These are phyloP conservation scores for Bufotes viridis DNA, from an alignment of 2,797 vertebrate species.

Conservation along the genomic window DNA sequence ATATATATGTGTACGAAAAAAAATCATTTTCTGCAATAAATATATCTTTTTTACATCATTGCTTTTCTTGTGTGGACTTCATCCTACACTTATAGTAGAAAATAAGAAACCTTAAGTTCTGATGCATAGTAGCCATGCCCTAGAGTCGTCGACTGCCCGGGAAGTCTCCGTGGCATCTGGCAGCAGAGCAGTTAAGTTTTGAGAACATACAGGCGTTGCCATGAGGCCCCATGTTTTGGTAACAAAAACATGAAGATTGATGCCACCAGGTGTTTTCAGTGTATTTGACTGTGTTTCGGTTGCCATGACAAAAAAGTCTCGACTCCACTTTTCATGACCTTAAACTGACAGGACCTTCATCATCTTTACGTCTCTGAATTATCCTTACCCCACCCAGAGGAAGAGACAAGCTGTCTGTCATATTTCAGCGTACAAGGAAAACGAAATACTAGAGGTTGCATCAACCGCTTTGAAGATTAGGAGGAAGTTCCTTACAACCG, in stretches of 20 bases:
- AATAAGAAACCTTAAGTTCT: background rate
- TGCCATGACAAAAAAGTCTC: conserved; percentile 50
- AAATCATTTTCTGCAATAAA: conserved; percentile 55
- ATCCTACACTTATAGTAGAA: background rate
- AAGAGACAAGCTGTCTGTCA: conserved; percentile 32
- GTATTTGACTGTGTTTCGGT: conserved; percentile 57
- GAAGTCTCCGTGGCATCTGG: conserved; percentile 8
- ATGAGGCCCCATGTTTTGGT: conserved; percentile 55
- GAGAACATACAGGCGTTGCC: conserved; percentile 51
- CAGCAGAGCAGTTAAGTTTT: conserved; percentile 36
- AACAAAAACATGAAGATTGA: conserved; percentile 59
- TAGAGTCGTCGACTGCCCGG: background rate
- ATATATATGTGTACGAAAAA: conserved; percentile 26
- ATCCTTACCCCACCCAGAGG: conserved; percentile 28
- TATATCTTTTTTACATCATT: conserved; percentile 48
- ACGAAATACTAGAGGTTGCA: background rate
- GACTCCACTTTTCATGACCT: conserved; percentile 46
- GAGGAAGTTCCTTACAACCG: background rate
- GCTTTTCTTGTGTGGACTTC: background rate
- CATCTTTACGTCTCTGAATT: conserved; percentile 10
- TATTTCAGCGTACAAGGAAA: background rate
- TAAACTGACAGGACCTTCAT: conserved; percentile 50
- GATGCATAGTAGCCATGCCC: background rate
- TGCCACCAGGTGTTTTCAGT: conserved; percentile 62
- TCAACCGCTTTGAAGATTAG: background rate